These are phyloP conservation scores for Stegophylla sp. DNA, from an alignment of 2,888 invertebrate species.

Conservation along the genomic window DNA sequence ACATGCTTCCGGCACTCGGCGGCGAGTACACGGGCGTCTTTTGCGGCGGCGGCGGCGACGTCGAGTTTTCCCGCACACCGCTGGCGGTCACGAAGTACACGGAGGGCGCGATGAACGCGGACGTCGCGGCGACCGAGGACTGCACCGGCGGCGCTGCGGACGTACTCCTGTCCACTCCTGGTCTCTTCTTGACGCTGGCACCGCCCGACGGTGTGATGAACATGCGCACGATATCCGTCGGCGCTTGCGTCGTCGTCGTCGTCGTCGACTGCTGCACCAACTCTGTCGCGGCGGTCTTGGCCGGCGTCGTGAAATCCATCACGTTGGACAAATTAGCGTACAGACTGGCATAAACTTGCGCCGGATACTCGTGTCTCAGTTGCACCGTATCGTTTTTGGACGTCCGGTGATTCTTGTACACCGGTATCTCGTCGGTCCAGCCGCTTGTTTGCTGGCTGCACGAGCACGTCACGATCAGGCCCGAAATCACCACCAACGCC, in stretches of 20 bases:
- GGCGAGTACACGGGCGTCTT: slow-evolving; percentile 19
- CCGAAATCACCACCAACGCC: background rate
- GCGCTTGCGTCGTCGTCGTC: background rate
- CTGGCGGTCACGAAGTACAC: background rate
- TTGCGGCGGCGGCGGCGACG: background rate
- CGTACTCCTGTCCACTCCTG: background rate
- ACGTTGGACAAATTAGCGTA: slow-evolving; percentile 6
- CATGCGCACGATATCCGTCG: slow-evolving; percentile 5
- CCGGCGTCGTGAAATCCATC: background rate
- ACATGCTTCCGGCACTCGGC: background rate
- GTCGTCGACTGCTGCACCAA: background rate
- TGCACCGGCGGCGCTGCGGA: background rate
- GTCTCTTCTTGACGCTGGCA: background rate
- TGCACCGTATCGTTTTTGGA: background rate
- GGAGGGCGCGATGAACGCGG: background rate
- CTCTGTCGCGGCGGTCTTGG: background rate
- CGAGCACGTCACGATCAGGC: background rate
- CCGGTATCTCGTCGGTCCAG: slow-evolving; percentile 1
- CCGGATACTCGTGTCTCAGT: background rate
- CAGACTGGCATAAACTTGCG: slow-evolving; percentile 1
- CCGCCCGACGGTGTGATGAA: slow-evolving; percentile 1
- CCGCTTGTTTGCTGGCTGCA: background rate
- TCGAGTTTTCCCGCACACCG: background rate
- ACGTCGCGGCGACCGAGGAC: background rate
- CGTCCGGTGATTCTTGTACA: slow-evolving; percentile 24